A percentile compares a stretch with the other conserved stretches of the same genome.
Evolutionary conservation across 2,797 vertebrate species (phyloP).

Genomic region (Luscinia luscinia): DNA sequence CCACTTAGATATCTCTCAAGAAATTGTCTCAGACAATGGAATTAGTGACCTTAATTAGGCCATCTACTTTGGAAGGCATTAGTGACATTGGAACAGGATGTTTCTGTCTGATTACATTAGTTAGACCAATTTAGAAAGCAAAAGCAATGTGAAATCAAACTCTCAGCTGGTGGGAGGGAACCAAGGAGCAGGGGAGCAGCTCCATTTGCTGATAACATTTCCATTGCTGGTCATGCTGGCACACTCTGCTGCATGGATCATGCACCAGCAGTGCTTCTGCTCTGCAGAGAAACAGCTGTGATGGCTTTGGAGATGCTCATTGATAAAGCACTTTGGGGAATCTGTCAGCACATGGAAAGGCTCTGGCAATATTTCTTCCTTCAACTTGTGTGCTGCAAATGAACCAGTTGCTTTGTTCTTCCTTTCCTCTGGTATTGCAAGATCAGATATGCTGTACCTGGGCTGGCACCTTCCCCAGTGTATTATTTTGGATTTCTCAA

Average conservation of each 20-base stretch:
- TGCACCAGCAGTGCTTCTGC: not conserved
- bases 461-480: not conserved
- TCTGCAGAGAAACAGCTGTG: not conserved
- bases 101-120: constrained; percentile 24
- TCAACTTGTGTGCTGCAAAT: not conserved
- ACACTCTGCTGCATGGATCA: not conserved
- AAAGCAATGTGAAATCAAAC: constrained; percentile 5
- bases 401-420: not conserved
- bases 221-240: not conserved
- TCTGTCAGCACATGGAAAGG: not conserved
- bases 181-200: not conserved
- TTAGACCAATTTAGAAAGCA: constrained; percentile 21
- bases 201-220: not conserved
- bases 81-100: not conserved
- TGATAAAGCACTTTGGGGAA: not conserved
- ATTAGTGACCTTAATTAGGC: constrained; percentile 15
- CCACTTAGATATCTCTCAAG: not conserved
- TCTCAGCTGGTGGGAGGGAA: not conserved
- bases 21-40: constrained; percentile 12
- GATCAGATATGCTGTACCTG: not conserved
- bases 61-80: not conserved
- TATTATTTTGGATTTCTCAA: constrained; percentile 20
- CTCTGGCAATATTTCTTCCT: not conserved
- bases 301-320: not conserved
- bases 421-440: not conserved